Evolutionary conservation across 2,113 vertebrate genomes (phyloP).

Genomic region (Semicossyphus pulcher): DNA sequence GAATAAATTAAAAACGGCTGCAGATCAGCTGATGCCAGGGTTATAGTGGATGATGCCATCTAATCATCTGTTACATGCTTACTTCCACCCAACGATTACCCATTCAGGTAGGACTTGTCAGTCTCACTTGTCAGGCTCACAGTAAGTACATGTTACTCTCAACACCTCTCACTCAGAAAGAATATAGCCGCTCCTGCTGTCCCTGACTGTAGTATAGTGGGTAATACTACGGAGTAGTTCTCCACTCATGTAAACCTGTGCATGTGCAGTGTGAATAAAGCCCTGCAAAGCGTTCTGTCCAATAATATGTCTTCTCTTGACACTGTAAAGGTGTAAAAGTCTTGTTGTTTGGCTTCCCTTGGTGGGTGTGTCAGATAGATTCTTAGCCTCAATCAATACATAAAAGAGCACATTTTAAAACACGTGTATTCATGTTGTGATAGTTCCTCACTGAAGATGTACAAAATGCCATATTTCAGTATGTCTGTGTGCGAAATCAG

Average conservation of each 20-base stretch:
- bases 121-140: neutral
- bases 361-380: slow-evolving; percentile 4
- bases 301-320: neutral
- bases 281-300: neutral
- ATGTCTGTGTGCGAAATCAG: neutral
- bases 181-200: neutral
- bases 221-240: neutral
- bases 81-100: neutral
- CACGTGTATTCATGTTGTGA: neutral
- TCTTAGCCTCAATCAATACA: neutral
- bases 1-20: slow-evolving; percentile 12
- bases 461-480: neutral
- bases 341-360: neutral
- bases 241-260: neutral
- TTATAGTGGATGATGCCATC: neutral
- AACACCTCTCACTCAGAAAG: neutral
- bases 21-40: neutral
- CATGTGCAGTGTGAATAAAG: neutral
- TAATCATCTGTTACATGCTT: neutral
- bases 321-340: neutral
- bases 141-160: neutral
- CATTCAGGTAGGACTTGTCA: neutral
- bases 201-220: too few relatives aligned
- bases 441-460: neutral
- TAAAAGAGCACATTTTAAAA: neutral